Evolutionary conservation across 2,888 invertebrate species (phyloP).

Genomic region (Zhengitettix transpicula): DNA sequence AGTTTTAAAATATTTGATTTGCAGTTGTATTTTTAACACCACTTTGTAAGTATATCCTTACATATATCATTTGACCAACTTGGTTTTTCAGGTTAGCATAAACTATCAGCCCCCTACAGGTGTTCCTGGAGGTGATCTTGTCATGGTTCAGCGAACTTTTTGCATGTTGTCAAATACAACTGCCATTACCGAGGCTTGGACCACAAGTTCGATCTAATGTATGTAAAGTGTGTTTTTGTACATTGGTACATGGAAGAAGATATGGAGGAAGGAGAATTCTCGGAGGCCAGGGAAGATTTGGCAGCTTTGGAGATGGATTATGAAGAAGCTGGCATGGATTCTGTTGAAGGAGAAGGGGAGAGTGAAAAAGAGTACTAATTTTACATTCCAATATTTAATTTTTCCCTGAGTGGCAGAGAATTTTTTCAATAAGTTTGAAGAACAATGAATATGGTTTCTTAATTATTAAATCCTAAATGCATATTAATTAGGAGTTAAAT

Average conservation of each 20-base stretch:
- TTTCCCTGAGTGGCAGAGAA: too few relatives aligned
- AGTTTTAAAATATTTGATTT: too few relatives aligned
- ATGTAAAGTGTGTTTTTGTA: slow-evolving; percentile 37
- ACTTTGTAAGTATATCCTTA: too few relatives aligned
- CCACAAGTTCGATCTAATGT: slow-evolving; percentile 40
- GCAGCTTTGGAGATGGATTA: slow-evolving; percentile 56
- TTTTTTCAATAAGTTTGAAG: too few relatives aligned
- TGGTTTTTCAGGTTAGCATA: slow-evolving; percentile 38
- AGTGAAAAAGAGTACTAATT: slow-evolving; percentile 15
- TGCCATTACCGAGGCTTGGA: slow-evolving; percentile 39
- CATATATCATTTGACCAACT: too few relatives aligned
- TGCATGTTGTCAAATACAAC: slow-evolving; percentile 42
- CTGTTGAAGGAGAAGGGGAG: slow-evolving; percentile 31
- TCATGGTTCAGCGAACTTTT: slow-evolving; percentile 35
- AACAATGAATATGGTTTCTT: too few relatives aligned
- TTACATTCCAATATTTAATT: too few relatives aligned
- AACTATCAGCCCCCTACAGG: slow-evolving; percentile 34
- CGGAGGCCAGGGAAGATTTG: slow-evolving; percentile 63
- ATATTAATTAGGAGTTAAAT: too few relatives aligned
- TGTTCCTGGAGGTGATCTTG: slow-evolving; percentile 27
- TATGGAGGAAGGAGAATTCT: slow-evolving; percentile 44
- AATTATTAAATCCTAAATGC: too few relatives aligned
- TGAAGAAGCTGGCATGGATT: slow-evolving; percentile 54
- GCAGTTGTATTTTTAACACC: too few relatives aligned
- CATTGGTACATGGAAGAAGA: slow-evolving; percentile 38